These are phyloP conservation scores for Alfaro cultratus DNA, from an alignment of 2,797 vertebrate genomes.

Conservation along the genomic window DNA sequence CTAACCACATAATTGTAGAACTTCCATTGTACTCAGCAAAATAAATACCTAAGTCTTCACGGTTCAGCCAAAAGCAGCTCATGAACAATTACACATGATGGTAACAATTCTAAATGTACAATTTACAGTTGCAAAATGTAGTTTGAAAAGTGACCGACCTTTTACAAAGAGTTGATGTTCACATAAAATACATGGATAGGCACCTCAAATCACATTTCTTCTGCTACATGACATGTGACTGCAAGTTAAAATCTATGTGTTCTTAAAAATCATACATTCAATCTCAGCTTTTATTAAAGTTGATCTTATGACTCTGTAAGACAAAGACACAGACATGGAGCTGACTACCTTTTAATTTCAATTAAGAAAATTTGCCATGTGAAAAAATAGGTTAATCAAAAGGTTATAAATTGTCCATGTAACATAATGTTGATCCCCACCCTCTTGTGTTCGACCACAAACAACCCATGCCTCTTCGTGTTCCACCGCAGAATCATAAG, in stretches of 20 bases:
- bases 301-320: conserved; percentile 52
- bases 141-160: background rate
- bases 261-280: background rate
- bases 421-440: conserved; percentile 53
- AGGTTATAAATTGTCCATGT: conserved; percentile 27
- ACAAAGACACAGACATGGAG: conserved; percentile 59
- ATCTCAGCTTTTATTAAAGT: conserved; percentile 27
- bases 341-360: conserved; percentile 52
- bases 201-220: conserved; percentile 30
- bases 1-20: background rate
- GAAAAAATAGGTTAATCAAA: background rate
- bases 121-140: background rate
- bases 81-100: conserved; percentile 28
- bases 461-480: conserved; percentile 51
- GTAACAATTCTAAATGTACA: background rate
- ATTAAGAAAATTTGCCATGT: conserved; percentile 32
- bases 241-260: conserved; percentile 44
- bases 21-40: conserved; percentile 13
- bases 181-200: conserved; percentile 29
- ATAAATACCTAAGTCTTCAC: conserved; percentile 24
- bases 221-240: conserved; percentile 10
- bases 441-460: conserved; percentile 60
- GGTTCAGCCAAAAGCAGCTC: conserved; percentile 38
- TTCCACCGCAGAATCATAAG: conserved; percentile 54
- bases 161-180: conserved; percentile 18